phyloP scores from a whole-genome alignment of 1,140 invertebrate species.

The Scaptomyza montana region DNA sequence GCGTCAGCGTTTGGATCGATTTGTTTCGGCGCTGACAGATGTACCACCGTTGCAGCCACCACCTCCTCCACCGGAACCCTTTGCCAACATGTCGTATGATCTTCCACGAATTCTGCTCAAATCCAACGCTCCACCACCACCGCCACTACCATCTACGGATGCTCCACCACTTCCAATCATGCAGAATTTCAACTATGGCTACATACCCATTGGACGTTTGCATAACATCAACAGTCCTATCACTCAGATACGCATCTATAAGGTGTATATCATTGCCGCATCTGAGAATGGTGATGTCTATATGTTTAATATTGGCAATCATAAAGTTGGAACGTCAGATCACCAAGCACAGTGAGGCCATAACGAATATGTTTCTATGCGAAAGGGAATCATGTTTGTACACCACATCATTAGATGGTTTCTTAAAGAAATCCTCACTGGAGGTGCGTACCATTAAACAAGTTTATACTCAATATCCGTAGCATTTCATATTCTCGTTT shows the following conservation, averaged over 20 bases:
- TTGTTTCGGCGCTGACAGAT: slow-evolving; percentile 26
- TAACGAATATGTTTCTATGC: slow-evolving; percentile 73
- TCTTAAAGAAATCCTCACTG: slow-evolving; percentile 70
- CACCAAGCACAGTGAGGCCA: slow-evolving; percentile 77
- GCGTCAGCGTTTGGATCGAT: slow-evolving; percentile 7
- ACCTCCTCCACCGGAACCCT: slow-evolving; percentile 53
- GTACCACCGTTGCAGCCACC: slow-evolving; percentile 64
- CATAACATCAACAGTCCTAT: slow-evolving; percentile 56
- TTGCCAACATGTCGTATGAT: slow-evolving; percentile 44
- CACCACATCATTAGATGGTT: slow-evolving; percentile 78
- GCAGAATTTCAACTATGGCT: slow-evolving; percentile 4
- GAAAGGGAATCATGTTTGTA: slow-evolving; percentile 56
- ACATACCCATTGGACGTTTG: slow-evolving; percentile 54
- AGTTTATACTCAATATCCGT: not conserved
- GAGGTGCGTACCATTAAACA: slow-evolving; percentile 43
- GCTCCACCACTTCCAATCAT: slow-evolving; percentile 1
- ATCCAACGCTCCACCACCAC: slow-evolving; percentile 6
- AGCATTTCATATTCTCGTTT: not conserved
- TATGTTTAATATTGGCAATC: slow-evolving; percentile 84
- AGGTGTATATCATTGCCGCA: slow-evolving; percentile 82
- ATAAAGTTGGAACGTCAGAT: slow-evolving; percentile 84
- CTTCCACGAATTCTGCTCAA: slow-evolving; percentile 25
- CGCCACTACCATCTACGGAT: not conserved
- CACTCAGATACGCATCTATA: slow-evolving; percentile 66
- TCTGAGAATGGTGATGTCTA: slow-evolving; percentile 86